These are phyloP conservation scores for Batillaria attramentaria DNA, from an alignment of 1,140 invertebrate species.

Conservation along the genomic window DNA sequence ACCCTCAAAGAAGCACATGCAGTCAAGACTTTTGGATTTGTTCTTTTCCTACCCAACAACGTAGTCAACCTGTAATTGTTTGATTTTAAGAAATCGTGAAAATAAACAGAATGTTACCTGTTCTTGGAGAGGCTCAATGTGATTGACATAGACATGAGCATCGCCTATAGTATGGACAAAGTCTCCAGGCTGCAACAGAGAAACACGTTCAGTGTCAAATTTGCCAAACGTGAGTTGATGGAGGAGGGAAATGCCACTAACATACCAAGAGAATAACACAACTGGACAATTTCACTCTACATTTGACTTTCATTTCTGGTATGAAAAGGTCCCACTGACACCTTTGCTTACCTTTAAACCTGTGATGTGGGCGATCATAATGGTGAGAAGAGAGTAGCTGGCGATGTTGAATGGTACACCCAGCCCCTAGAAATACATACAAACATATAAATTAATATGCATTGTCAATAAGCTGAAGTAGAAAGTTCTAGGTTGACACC, in stretches of 20 bases:
- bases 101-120: too few relatives aligned
- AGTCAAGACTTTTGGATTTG: too few relatives aligned
- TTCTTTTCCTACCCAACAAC: too few relatives aligned
- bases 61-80: too few relatives aligned
- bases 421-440: conserved; percentile 78
- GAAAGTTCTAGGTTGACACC: too few relatives aligned
- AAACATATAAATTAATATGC: neutral
- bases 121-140: conserved; percentile 87
- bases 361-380: conserved; percentile 97
- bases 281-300: neutral
- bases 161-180: conserved; percentile 98
- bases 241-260: neutral
- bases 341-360: conserved; percentile 82
- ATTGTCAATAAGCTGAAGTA: too few relatives aligned
- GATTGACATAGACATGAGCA: conserved; percentile 96
- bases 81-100: too few relatives aligned
- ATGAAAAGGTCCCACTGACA: neutral
- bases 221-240: neutral
- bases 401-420: conserved; percentile 99
- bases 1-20: too few relatives aligned
- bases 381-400: conserved; percentile 94
- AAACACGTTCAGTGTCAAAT: neutral
- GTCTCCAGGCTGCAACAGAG: conserved; percentile 83
- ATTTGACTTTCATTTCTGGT: neutral
- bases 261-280: neutral